Base-by-base conservation (phyloP, 92 coral and sea anemone species). In the Blastomussa wellsi region DNA sequence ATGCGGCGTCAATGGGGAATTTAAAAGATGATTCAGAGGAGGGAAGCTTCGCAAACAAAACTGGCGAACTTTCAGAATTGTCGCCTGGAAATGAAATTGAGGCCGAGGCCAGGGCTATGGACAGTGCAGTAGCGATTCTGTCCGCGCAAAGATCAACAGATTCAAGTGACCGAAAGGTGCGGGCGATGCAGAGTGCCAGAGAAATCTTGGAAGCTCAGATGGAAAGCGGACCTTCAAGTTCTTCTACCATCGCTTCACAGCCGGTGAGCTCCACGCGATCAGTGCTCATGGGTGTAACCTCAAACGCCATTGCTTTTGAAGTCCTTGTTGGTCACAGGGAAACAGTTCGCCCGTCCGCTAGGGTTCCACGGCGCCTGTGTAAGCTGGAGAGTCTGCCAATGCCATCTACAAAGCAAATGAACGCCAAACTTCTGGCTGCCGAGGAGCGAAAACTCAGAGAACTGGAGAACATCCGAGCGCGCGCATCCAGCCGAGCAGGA, bases 291-390 rank as follows among this genome's bases (percentile, higher is more conserved):
- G 79, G 38, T 76, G 62, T 14, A 44, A 52, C 62, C 28, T 48
- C 62, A 37, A 82, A 72, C 39, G 52, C 70, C 86, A 53, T 82
- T 5, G 79, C 86, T 4, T 82, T 82, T 51, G 86, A 82, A 74
- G 74, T 82, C 14, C 79, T 74, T 31, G 71, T 7, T 52, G 41
- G 57, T 16, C 49, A 33, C 5, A 41, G 74, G 55, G 39, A 13
- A 41, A 52, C 86, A 4, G 79, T 72, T 15, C 38, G 79, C 41
- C 71, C 86, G 7, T 24, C 79, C 14, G 69, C 72, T 31, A 36
- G 86, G 19, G 69, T 72, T 36, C 86, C 79, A 0, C 49, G 86
- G 37, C 70, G 86, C 17, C 74, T 82, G 11, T n/a, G 42, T 22
- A 71, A 82, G 59, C n/a, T 74, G 38, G 42, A 37, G 42, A 72